phyloP scores from a whole-genome alignment of 2,888 invertebrate species.

The Drosophila merina region DNA sequence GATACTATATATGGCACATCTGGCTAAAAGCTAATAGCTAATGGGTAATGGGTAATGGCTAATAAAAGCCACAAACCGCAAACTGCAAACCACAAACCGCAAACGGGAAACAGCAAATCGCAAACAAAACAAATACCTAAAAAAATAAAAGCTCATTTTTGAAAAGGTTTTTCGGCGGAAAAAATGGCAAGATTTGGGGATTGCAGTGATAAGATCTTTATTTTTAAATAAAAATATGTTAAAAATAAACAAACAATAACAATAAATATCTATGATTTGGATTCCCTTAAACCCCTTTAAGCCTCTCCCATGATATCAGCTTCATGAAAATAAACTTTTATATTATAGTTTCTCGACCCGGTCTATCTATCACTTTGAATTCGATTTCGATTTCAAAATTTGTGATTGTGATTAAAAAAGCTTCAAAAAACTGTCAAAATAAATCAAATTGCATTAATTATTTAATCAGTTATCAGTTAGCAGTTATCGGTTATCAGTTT shows the following conservation, averaged over 20 bases:
- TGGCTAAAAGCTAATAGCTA: constrained; percentile 11
- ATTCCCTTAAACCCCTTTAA: too few relatives aligned
- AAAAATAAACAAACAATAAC: too few relatives aligned
- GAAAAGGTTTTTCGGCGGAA: constrained; percentile 4
- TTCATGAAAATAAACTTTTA: neutral
- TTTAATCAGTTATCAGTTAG: neutral
- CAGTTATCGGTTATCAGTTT: neutral
- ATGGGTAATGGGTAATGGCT: constrained; percentile 28
- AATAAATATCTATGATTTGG: too few relatives aligned
- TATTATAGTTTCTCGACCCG: too few relatives aligned
- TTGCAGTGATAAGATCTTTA: too few relatives aligned
- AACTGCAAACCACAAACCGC: neutral
- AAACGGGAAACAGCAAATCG: constrained; percentile 1
- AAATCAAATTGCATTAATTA: neutral
- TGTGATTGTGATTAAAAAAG: neutral
- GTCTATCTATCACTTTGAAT: neutral
- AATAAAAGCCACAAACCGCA: constrained; percentile 20
- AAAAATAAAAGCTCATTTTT: too few relatives aligned
- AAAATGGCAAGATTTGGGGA: too few relatives aligned
- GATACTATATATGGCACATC: constrained; percentile 29
- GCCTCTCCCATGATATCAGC: neutral
- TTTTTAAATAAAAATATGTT: too few relatives aligned
- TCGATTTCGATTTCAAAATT: neutral
- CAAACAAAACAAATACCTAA: constrained; percentile 18
- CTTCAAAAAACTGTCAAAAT: neutral